Evolutionary conservation across 2,797 vertebrate species (phyloP).

Genomic region (Pseudochaenichthys georgianus): DNA sequence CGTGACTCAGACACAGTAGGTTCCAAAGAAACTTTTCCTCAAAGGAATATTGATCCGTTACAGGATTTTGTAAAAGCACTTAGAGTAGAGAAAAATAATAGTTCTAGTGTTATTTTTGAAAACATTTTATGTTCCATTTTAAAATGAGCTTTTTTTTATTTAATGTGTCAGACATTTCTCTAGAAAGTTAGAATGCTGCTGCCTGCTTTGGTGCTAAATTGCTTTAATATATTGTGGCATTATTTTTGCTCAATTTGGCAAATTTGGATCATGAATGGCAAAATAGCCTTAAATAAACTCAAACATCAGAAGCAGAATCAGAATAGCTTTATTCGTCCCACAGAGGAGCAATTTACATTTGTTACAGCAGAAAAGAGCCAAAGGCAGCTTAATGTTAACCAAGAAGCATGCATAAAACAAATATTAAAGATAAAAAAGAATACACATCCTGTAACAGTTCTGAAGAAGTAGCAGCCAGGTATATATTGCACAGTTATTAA

Average conservation of each 20-base stretch:
- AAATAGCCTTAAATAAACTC: neutral
- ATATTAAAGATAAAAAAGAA: too few relatives aligned
- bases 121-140: slow-evolving; percentile 13
- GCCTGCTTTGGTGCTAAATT: neutral
- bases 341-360: too few relatives aligned
- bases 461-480: too few relatives aligned
- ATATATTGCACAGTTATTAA: too few relatives aligned
- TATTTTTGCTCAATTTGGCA: neutral
- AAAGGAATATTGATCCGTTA: slow-evolving; percentile 23
- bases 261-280: neutral
- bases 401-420: too few relatives aligned
- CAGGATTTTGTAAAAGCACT: slow-evolving; percentile 2
- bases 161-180: neutral
- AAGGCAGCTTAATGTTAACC: too few relatives aligned
- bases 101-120: neutral
- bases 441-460: too few relatives aligned
- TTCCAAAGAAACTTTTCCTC: slow-evolving; percentile 36
- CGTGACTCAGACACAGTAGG: slow-evolving; percentile 24
- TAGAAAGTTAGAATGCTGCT: neutral
- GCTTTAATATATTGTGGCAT: neutral
- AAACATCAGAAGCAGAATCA: neutral
- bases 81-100: neutral
- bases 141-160: neutral
- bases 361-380: too few relatives aligned
- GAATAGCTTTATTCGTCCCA: too few relatives aligned